Base-by-base conservation (phyloP, 1,140 invertebrate species). In the Nephila pilipes region DNA sequence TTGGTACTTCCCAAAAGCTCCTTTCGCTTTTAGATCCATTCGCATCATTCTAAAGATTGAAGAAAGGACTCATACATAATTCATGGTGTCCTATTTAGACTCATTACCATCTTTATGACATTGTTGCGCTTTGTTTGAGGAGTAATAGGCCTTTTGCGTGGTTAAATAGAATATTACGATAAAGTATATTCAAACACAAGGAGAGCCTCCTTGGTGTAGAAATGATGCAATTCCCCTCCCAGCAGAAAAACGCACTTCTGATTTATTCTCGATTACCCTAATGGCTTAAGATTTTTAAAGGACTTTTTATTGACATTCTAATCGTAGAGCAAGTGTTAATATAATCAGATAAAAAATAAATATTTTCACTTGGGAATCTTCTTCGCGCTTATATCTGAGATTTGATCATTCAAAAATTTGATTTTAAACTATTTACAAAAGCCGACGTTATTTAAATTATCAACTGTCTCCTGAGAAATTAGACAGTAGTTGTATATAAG, bases 51-150 rank as follows among this genome's bases (percentile, higher is more conserved):
- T 3, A 83, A 54, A 54, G 46, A 57, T 83, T 57, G 54, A 54
- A 83, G 57, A 54, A 60, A 54, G 16, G 55, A 29, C 29, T 60
- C 58, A 60, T 88, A 32, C 22, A 88, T 88, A 69, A 69, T 88
- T 65, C 87, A 88, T 88, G 25, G 60, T 75, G 63, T 75, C 36
- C 87, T 65, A 57, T 83, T 91, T 91, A 83, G 69, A 57, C 89
- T 91, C 55, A 91, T 91, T 91, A 91, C 12, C 89, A 91, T 91
- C 79, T 91, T 91, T 91, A 91, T 83, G 80, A 83, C 38, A 54
- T 29, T 81, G 58, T 91, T 81, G 89, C 80, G 58, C 55, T 46
- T 60, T 65, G 57, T 81, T 55, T 58, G 46, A n/a, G 20, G 38
- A 20, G n/a, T 91, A 91, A 91, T 91, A 75, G 89, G 18, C 57